Evolutionary conservation across 2,113 vertebrate species (phyloP), one percentile per base, ranked within the genome.

Genomic region (Peromyscus californicus): DNA sequence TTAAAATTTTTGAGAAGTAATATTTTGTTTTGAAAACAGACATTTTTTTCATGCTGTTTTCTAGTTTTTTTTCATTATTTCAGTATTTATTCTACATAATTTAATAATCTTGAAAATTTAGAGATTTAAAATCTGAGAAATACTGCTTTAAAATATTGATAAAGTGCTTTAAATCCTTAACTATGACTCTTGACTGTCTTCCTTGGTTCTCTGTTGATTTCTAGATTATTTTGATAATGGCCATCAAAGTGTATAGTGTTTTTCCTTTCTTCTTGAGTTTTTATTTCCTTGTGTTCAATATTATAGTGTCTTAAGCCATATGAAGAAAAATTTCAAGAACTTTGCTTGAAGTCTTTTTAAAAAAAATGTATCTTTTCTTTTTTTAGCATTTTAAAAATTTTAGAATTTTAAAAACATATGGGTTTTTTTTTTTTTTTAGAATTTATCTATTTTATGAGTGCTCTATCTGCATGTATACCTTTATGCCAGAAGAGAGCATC

Each of bases 21-120:
- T 79, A 75, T 72, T 95, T 91, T 94, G 86, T 93, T 95, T 95
- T 67, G 13, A 87, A 87, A 97, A 21, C 75, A 31, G 86, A 24
- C 22, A 24, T 69, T 61, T 90, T 90, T 78, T 17, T 90, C 84
- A 39, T 95, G 4, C 8, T 69, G 12, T 87, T 75, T 93, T 94
- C 13, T 91, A 7, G 21, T 12, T 36, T 39, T 36, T 39, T 90
- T 59, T 65, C 84, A 48, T 7, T 16, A 69, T 76, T 93, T 83
- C n/a, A 93, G 26, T 17, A 75, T 57, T 57, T 45, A 45, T 57
- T 79, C 12, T 11, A 8, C 63, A 70, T 10, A 79, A 48, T 87
- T 90, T 57, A 93, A 33, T 36, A 87, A 19, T 93, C 42, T 61
- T 90, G 69, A 90, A 86, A 87, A 10, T 95, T 96, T 65, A 78